Evolutionary conservation across 2,888 invertebrate species (phyloP), one percentile per base, ranked within the genome.

Genomic region (Serripes groenlandicus): DNA sequence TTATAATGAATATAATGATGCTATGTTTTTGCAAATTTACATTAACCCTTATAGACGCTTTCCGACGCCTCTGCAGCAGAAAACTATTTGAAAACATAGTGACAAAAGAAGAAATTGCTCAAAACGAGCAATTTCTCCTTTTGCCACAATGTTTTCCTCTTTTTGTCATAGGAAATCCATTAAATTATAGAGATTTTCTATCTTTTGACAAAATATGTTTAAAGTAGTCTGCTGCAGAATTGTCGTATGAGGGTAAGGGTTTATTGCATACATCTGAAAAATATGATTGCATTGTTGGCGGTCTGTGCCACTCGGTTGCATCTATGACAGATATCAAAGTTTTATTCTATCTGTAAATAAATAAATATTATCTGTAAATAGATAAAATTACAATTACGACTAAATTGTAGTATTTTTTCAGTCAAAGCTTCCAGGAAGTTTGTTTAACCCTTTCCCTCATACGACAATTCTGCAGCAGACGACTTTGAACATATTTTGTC

Each of bases 71-170:
- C 4, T 26, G 26, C 1, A 26, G 3, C 21, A 56, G 5, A 26
- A 26, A 26, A 1, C 3, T 11, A n/a, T 56, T 56, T 56, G n/a
- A 26, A 26, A 56, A 56, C 26, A 56, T 56, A 23, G 3, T n/a
- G n/a, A 23, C 23, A 56, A 56, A 56, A 56, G 56, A 23, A 56
- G 56, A 56, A 56, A 56, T 23, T 56, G 56, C 56, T 56, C 23
- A 23, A 23, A 56, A n/a, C n/a, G n/a, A 56, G 23, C n/a, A 56
- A 23, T 56, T 56, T 56, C 26, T 56, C 56, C 26, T 56, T n/a
- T 56, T 11, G 23, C 26, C 23, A 26, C n/a, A 56, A 56, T 56
- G 56, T 26, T 56, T 56, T 56, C 56, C 11, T 23, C 26, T 11
- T 26, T 56, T 1, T 26, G 18, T 42, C 11, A 42, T 42, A 3